Percentiles rank a stretch among this genome's conserved stretches.
These are phyloP conservation scores for Lagopus muta DNA, from an alignment of 2,113 vertebrate genomes.

Conservation along the genomic window DNA sequence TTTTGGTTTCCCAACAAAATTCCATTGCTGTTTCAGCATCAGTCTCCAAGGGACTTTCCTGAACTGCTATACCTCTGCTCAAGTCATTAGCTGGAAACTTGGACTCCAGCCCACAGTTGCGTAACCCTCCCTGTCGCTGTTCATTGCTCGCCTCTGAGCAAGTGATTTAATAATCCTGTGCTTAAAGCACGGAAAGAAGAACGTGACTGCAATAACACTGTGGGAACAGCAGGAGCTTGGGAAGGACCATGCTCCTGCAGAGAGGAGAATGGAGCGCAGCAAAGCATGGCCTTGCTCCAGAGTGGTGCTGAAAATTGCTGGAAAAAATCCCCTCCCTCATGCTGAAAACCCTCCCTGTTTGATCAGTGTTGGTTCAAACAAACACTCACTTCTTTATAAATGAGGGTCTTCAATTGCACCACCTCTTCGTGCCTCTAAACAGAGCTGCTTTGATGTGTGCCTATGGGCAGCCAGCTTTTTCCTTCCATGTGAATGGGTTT, in stretches of 20 bases:
- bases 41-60: not conserved
- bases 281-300: not conserved
- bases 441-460: not conserved
- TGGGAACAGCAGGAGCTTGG: not conserved
- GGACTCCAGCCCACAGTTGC: not conserved
- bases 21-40: not conserved
- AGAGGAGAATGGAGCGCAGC: not conserved
- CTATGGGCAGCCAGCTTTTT: not conserved
- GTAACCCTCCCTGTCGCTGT: not conserved
- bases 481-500: not conserved
- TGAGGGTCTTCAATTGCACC: not conserved
- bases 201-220: not conserved
- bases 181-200: not conserved
- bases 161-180: not conserved
- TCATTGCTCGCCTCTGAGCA: not conserved
- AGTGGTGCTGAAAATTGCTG: not conserved
- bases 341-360: fast-evolving
- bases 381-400: not conserved
- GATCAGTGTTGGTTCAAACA: not conserved
- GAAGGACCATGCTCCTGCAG: not conserved
- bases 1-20: not conserved
- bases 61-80: not conserved
- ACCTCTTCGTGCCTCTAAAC: not conserved
- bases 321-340: not conserved
- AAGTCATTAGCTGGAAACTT: conserved; percentile 24